Conservation (phyloP, 2,113 vertebrate species). For the Takifugu bimaculatus region DNA sequence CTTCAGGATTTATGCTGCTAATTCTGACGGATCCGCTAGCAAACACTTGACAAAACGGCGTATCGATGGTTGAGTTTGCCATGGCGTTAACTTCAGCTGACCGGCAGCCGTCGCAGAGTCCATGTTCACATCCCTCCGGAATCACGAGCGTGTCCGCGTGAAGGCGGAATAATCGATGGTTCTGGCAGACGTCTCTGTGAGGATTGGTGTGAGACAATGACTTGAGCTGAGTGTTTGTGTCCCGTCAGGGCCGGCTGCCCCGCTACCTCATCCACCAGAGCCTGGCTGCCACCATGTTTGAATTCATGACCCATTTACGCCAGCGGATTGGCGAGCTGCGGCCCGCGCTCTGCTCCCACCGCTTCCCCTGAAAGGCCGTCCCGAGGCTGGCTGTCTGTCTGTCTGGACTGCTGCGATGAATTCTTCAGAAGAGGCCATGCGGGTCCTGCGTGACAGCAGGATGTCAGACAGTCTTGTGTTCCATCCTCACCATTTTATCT, state of each 20-base stretch:
- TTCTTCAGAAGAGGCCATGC: too few species aligned
- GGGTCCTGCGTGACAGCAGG: too few species aligned
- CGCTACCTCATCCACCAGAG: conserved; percentile 97
- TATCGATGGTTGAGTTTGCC: too few species aligned
- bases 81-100: too few species aligned
- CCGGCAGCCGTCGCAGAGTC: too few species aligned
- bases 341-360: conserved; percentile 30
- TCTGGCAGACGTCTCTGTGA: background rate
- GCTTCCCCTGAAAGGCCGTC: conserved; percentile 15
- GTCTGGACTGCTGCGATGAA: background rate
- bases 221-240: background rate
- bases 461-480: too few species aligned
- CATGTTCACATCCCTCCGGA: too few species aligned
- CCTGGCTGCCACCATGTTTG: conserved; percentile 94
- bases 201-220: background rate
- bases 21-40: background rate
- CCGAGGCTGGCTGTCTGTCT: background rate
- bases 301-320: conserved; percentile 89
- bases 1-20: too few species aligned
- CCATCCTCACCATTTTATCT: background rate
- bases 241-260: conserved; percentile 85
- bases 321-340: conserved; percentile 80
- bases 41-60: too few species aligned
- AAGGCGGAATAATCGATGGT: background rate
- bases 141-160: too few species aligned